phyloP scores from a whole-genome alignment of 2,888 invertebrate genomes.

The Leucozona laternaria region DNA sequence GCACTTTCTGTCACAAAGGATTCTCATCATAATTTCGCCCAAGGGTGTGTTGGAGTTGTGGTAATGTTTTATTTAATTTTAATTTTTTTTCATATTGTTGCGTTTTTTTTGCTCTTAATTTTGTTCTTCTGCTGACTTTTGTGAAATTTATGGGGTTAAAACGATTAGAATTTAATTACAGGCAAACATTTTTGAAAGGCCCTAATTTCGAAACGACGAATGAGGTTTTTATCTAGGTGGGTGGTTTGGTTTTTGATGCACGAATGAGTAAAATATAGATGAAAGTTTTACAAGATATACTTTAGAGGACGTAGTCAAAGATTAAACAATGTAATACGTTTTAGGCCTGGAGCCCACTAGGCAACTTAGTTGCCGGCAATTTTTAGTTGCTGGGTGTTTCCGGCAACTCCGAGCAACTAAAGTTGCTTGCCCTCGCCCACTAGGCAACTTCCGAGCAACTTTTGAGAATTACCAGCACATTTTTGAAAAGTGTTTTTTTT shows the following conservation, averaged over 20 bases:
- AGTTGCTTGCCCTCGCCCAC: too few relatives aligned
- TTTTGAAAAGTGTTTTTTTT: too few relatives aligned
- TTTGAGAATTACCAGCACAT: too few relatives aligned
- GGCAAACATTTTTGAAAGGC: conserved; percentile 36
- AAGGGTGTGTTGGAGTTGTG: conserved; percentile 48
- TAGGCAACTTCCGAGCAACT: too few relatives aligned
- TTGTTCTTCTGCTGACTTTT: conserved; percentile 29
- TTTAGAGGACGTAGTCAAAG: background rate
- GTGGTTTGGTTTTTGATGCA: conserved; percentile 17
- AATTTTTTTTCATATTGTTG: background rate
- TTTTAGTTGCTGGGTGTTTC: too few relatives aligned
- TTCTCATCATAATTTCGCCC: conserved; percentile 49
- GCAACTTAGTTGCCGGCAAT: too few relatives aligned
- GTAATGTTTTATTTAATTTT: conserved; percentile 44
- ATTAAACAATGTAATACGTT: too few relatives aligned
- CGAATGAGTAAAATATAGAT: conserved; percentile 10
- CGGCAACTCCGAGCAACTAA: too few relatives aligned
- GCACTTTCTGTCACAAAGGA: conserved; percentile 55
- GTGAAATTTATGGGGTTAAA: conserved; percentile 59
- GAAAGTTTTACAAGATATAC: conserved; percentile 5
- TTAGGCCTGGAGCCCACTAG: too few relatives aligned
- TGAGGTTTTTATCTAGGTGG: background rate
- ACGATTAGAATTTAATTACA: conserved; percentile 61
- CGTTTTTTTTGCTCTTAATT: conserved; percentile 31
- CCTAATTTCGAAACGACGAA: background rate